Evolutionary conservation across 2,113 vertebrate species (phyloP).

Genomic region (human): DNA sequence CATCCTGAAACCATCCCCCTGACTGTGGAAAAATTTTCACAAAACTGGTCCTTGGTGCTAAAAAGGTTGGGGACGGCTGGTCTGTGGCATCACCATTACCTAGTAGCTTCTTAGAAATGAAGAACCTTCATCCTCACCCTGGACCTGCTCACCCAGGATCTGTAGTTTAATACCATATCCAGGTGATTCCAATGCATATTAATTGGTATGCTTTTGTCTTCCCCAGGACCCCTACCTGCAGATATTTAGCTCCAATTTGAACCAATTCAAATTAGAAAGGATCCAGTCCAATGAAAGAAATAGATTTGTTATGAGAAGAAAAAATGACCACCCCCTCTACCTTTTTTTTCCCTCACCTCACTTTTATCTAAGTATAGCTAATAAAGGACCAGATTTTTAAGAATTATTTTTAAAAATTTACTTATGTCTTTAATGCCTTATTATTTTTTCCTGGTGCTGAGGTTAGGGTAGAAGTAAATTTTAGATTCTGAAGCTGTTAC

Average conservation of each 20-base stretch:
- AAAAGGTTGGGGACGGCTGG: no score
- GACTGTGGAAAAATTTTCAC: no score
- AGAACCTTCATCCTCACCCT: not conserved
- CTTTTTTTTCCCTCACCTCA: not conserved
- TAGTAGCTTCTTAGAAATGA: not conserved
- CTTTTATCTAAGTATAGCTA: not conserved
- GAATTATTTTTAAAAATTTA: not conserved
- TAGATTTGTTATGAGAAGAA: not conserved
- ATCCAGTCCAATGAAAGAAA: not conserved
- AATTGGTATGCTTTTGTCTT: not conserved
- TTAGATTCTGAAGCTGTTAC: slow-evolving; percentile 10
- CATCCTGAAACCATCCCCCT: no score
- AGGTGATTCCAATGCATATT: not conserved
- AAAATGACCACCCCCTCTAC: not conserved
- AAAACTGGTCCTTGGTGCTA: no score
- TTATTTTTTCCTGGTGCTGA: slow-evolving; percentile 1
- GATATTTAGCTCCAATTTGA: not conserved
- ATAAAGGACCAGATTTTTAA: not conserved
- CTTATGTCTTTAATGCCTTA: not conserved
- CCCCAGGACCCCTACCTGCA: not conserved
- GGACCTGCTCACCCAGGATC: not conserved
- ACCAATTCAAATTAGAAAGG: not conserved
- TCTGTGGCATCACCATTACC: no score
- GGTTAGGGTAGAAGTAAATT: slow-evolving; percentile 4
- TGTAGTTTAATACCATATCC: not conserved